Evolutionary conservation across 2,888 invertebrate genomes (phyloP).

Genomic region (Aphidoletes aphidimyza): DNA sequence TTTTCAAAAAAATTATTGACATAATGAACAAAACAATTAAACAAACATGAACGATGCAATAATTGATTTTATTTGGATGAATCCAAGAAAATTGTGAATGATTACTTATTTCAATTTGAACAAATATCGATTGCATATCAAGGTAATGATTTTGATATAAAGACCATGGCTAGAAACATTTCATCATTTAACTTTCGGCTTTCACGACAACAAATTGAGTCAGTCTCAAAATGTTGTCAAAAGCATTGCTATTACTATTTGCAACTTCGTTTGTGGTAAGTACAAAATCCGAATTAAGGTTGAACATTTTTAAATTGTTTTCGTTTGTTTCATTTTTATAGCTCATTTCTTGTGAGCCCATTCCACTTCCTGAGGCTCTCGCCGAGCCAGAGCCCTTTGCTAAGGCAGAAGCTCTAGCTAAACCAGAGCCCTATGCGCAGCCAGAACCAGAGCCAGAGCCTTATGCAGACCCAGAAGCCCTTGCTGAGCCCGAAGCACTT

Average conservation of each 20-base stretch:
- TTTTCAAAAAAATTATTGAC: too few species aligned
- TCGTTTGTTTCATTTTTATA: neutral
- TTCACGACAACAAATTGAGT: neutral
- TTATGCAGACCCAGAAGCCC: too few species aligned
- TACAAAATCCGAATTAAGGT: neutral
- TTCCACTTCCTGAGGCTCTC: too few species aligned
- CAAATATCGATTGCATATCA: too few species aligned
- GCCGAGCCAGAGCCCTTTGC: neutral
- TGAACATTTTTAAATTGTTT: neutral
- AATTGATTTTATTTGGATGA: too few species aligned
- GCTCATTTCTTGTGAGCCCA: too few species aligned
- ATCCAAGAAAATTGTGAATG: too few species aligned
- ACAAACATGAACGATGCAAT: too few species aligned
- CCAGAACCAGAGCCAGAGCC: too few species aligned
- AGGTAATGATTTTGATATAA: neutral
- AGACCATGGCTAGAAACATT: neutral
- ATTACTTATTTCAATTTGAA: too few species aligned
- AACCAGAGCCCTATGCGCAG: too few species aligned
- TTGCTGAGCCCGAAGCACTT: neutral
- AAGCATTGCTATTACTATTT: neutral
- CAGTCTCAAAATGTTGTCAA: neutral
- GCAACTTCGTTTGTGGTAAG: neutral
- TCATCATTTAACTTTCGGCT: neutral
- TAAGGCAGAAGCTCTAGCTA: neutral
- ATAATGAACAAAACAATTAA: too few species aligned